Base-by-base conservation (phyloP, 1,140 invertebrate genomes). In the Latrodectus geometricus region DNA sequence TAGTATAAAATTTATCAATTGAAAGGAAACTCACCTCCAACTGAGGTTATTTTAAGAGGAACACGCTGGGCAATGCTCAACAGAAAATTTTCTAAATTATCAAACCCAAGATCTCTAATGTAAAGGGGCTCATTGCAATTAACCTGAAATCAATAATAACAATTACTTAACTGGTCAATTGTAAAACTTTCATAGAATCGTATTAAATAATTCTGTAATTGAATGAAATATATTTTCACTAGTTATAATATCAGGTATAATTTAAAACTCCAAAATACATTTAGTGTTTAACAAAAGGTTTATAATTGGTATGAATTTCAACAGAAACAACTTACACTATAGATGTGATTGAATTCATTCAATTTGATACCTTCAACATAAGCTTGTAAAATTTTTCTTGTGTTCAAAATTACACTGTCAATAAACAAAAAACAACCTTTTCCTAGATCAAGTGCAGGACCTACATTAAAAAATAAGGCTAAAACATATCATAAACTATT, bases 261-360 rank as follows among this genome's bases (percentile, higher is more conserved):
- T 11, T 61, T 35, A 35, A 35, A 35, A n/a, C n/a, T n/a, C n/a
- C n/a, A n/a, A n/a, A 3, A 35, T 35, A 3, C 35, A 1, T 35
- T 5, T 35, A 35, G 2, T 35, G 35, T 35, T 35, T 3, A 35
- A 35, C 1, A 35, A 35, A 35, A 35, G 5, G 35, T 1, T 5
- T 35, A 35, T 35, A 1, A 35, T 5, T 35, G 35, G 35, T 35
- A 3, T 35, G 1, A 35, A 35, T 72, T 72, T 23, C 69, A 21
- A 12, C 72, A 49, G 20, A 23, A 77, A 23, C 9, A 1, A 86
- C 83, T 78, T 86, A 86, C 83, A 86, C 83, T 70, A 21, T 86
- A 86, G 17, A 70, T 12, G 68, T 78, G 65, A 15, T 77, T 20
- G 48, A 86, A 86, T 20, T 86, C 66, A 54, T n/a, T 20, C 2